phyloP scores from a whole-genome alignment of 2,888 invertebrate genomes.

The Anoplius nigerrimus region DNA sequence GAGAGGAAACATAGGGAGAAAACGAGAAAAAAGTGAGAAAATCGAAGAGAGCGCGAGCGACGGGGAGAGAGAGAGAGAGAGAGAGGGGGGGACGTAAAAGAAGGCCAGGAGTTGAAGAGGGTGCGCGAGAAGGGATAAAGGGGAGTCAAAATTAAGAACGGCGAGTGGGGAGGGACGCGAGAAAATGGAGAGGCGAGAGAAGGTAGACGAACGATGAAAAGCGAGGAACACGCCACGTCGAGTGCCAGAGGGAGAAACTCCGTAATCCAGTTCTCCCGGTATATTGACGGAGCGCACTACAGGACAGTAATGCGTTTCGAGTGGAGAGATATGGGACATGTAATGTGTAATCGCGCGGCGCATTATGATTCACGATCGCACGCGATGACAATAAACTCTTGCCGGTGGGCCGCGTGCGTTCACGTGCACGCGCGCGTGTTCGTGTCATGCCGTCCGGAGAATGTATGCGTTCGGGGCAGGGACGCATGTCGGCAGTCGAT shows the following conservation, averaged over 20 bases:
- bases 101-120: too few relatives aligned
- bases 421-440: neutral
- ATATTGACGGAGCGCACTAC: conserved; percentile 46
- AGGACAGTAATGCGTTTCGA: conserved; percentile 45
- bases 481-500: too few relatives aligned
- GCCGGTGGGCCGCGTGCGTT: conserved; percentile 18
- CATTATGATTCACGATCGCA: conserved; percentile 52
- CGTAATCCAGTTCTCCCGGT: conserved; percentile 42
- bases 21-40: too few relatives aligned
- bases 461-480: conserved; percentile 1
- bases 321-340: conserved; percentile 44
- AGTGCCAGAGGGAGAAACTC: conserved; percentile 24
- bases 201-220: too few relatives aligned
- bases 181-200: neutral
- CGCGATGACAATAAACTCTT: conserved; percentile 47
- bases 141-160: too few relatives aligned
- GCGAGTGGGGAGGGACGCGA: too few relatives aligned
- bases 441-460: neutral
- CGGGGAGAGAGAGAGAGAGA: too few relatives aligned
- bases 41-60: too few relatives aligned
- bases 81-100: too few relatives aligned
- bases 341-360: conserved; percentile 51
- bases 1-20: too few relatives aligned
- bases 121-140: too few relatives aligned
- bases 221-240: conserved; percentile 18